Percentiles rank a stretch among this genome's conserved stretches.
Conservation (phyloP, 2,888 invertebrate genomes). For the Tryphoninae sp. region DNA sequence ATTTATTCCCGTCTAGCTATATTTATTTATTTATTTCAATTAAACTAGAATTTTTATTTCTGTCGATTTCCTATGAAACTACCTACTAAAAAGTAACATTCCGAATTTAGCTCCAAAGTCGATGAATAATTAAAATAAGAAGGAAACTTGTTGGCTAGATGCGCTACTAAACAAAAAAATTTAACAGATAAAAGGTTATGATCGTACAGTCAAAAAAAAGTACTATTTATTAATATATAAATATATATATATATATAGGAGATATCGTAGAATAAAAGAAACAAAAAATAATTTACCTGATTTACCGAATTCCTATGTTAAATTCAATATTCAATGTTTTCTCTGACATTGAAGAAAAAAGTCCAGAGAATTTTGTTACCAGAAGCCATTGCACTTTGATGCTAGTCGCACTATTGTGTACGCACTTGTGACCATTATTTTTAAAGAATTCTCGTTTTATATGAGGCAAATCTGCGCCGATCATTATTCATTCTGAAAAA, state of each 20-base stretch:
- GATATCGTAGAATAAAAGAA: conserved; percentile 66
- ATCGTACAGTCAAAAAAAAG: conserved; percentile 62
- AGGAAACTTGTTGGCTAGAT: conserved; percentile 72
- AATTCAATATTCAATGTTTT: conserved; percentile 66
- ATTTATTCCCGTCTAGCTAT: conserved; percentile 23
- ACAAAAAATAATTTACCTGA: conserved; percentile 68
- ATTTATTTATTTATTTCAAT: conserved; percentile 63
- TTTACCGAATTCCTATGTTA: conserved; percentile 69
- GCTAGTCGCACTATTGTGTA: conserved; percentile 73
- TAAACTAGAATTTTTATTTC: conserved; percentile 19
- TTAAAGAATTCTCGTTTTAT: conserved; percentile 27
- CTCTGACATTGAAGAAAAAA: conserved; percentile 45
- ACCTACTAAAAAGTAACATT: conserved; percentile 22
- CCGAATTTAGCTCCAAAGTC: conserved; percentile 42
- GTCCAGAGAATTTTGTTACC: conserved; percentile 58
- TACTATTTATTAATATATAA: conserved; percentile 66
- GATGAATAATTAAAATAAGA: conserved; percentile 57
- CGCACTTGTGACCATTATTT: conserved; percentile 39
- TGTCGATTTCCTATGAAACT: conserved; percentile 26
- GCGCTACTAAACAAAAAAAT: conserved; percentile 68
- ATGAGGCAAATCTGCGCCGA: neutral
- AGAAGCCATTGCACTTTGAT: conserved; percentile 65
- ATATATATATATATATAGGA: conserved; percentile 61
- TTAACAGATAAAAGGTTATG: conserved; percentile 70
- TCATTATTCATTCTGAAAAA: conserved; percentile 2